Conservation (phyloP, 2,797 vertebrate genomes). For the Cuniculus paca region DNA sequence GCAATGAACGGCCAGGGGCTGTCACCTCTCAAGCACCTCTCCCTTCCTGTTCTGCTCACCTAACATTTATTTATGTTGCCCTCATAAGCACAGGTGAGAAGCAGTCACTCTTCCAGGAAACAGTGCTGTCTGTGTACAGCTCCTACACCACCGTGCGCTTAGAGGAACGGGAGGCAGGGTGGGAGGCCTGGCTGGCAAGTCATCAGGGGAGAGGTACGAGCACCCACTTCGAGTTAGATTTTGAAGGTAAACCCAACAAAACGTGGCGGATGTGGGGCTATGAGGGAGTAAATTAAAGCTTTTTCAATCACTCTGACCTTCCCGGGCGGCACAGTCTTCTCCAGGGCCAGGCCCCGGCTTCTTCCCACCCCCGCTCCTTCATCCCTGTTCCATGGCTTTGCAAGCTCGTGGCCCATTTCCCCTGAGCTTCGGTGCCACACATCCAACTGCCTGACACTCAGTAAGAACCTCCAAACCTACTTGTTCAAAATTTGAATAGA, state of each 20-base stretch:
- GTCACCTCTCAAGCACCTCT: neutral
- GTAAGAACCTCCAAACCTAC: neutral
- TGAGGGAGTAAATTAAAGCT: neutral
- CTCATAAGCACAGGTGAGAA: neutral
- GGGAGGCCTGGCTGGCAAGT: neutral
- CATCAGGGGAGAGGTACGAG: neutral
- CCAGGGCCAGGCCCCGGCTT: neutral
- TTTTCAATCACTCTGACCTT: neutral
- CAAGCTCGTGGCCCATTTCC: neutral
- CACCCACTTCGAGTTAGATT: neutral
- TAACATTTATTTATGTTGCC: neutral
- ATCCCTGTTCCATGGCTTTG: neutral
- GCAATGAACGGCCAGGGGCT: neutral
- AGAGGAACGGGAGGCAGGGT: neutral
- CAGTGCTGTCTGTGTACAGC: too few species aligned
- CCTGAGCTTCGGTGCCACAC: neutral
- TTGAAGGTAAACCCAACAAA: neutral
- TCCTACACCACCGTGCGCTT: neutral
- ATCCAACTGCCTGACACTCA: neutral
- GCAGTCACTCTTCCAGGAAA: neutral
- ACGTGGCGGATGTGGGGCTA: neutral
- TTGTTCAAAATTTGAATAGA: neutral
- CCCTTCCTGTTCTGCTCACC: neutral
- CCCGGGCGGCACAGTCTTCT: neutral
- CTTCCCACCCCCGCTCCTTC: neutral